Evolutionary conservation across 2,113 vertebrate species (phyloP), one percentile per base, ranked within the genome.

Genomic region (Tragelaphus buxtoni): DNA sequence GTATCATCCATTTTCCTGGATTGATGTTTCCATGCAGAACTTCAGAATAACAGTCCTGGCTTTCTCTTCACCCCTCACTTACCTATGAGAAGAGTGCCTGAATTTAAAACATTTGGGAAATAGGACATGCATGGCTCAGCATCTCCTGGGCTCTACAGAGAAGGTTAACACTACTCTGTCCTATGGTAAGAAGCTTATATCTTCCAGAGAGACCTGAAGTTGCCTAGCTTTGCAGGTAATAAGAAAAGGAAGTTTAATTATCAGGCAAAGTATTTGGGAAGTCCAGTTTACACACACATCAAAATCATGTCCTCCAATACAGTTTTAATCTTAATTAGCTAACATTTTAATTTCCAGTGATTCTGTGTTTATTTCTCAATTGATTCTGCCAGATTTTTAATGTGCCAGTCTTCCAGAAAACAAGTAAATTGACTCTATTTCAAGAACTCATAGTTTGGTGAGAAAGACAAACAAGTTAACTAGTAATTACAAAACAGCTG

Each of bases 401-500:
- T 30, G 30, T 84, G 47, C 30, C 47, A 26, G 65, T 45, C 47
- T 90, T 94, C 32, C 28, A 85, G 39, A 83, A 94, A 87, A 82
- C 45, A 91, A 88, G 88, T 45, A 87, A 81, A 81, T 42, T 32
- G 76, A 56, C 35, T 88, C 9, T 94, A 24, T 47, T 61, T 82
- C 83, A 55, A 56, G 35, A 87, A 56, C 42, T 56, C 74, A 26
- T 26, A 83, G 32, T 61, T 88, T 88, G 61, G 47, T 58, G 28
- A n/a, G 11, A 28, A 26, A 88, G 47, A 94, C 32, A 94, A 94
- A 93, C 49, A 88, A 91, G 91, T 53, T 86, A 86, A 88, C 47
- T 42, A 91, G 74, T 26, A 76, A 83, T 77, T 65, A 84, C 16
- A 65, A 42, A 63, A 55, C 42, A 56, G 35, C 28, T 63, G 20